A percentile compares a stretch with the other conserved stretches of the same genome.
Evolutionary conservation across 2,797 vertebrate species (phyloP).

Genomic region (Monodelphis domestica): DNA sequence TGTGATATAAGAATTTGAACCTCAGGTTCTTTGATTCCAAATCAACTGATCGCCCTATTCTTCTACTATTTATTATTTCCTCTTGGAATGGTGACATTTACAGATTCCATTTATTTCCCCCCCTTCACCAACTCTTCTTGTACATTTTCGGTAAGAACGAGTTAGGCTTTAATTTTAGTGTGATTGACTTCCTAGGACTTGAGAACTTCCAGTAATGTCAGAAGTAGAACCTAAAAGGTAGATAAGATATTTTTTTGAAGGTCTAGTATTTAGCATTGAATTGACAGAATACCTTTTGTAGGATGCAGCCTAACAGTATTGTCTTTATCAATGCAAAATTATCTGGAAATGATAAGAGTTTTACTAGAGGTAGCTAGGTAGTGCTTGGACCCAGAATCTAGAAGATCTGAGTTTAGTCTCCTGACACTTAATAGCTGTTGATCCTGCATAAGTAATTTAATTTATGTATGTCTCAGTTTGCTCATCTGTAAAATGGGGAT

Average conservation of each 20-base stretch:
- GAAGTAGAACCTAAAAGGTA: not conserved
- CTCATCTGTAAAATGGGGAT: not conserved
- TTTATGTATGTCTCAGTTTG: too few relatives aligned
- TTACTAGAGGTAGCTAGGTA: too few relatives aligned
- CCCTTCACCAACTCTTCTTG: too few relatives aligned
- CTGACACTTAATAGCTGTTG: not conserved
- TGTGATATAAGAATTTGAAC: too few relatives aligned
- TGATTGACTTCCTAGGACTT: conserved; percentile 16
- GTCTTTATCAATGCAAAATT: conserved; percentile 38
- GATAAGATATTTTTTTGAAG: conserved; percentile 37
- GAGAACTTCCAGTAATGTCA: not conserved
- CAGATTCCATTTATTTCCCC: too few relatives aligned
- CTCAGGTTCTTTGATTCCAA: too few relatives aligned
- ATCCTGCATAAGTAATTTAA: not conserved
- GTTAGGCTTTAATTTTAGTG: not conserved
- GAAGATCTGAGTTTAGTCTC: too few relatives aligned
- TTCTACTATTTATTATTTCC: too few relatives aligned
- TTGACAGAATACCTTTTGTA: conserved; percentile 20
- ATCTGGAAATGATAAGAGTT: not conserved
- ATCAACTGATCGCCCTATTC: too few relatives aligned
- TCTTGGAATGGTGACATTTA: too few relatives aligned
- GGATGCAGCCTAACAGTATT: conserved; percentile 27
- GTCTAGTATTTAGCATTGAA: not conserved
- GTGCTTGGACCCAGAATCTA: too few relatives aligned
- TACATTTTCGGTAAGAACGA: too few relatives aligned